phyloP scores from a whole-genome alignment of 37 sponge, comb jelly and placozoan species.

The Halichondria panicea region DNA sequence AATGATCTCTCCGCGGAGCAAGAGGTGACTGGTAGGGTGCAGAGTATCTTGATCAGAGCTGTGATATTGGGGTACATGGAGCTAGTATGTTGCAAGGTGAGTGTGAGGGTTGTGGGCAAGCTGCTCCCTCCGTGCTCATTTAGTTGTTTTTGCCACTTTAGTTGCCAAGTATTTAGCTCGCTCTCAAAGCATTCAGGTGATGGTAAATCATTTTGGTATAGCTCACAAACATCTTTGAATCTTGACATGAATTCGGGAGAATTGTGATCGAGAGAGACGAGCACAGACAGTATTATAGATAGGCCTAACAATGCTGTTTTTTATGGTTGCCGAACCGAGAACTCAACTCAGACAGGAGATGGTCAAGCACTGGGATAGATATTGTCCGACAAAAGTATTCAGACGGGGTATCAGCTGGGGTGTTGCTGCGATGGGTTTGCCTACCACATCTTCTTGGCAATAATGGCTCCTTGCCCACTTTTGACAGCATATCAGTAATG shows the following conservation, averaged over 20 bases:
- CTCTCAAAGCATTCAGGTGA: conserved; percentile 12
- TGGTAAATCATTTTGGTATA: conserved; percentile 26
- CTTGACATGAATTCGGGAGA: conserved; percentile 21
- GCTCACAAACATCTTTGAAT: conserved; percentile 9
- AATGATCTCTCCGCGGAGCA: conserved; percentile 36
- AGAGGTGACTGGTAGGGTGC: conserved; percentile 22
- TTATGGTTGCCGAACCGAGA: conserved; percentile 6
- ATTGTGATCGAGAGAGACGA: no score
- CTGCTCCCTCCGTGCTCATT: conserved; percentile 12
- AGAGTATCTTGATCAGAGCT: neutral
- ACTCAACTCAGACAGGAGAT: conserved; percentile 15
- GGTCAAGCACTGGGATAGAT: conserved; percentile 21
- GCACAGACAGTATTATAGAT: no score
- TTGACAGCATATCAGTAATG: conserved; percentile 19
- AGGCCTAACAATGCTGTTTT: conserved; percentile 38
- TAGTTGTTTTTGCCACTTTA: conserved; percentile 22
- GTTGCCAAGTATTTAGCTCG: conserved; percentile 11
- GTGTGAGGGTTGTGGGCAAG: neutral
- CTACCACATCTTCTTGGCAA: conserved; percentile 50
- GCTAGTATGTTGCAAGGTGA: conserved; percentile 1
- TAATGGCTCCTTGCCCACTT: conserved; percentile 38
- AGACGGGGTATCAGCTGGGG: conserved; percentile 45
- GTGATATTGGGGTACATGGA: conserved; percentile 30
- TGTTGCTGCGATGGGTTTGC: conserved; percentile 43
- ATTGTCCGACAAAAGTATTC: conserved; percentile 19